These are phyloP conservation scores for Tipula unca DNA, from an alignment of 2,888 invertebrate species.

Conservation along the genomic window DNA sequence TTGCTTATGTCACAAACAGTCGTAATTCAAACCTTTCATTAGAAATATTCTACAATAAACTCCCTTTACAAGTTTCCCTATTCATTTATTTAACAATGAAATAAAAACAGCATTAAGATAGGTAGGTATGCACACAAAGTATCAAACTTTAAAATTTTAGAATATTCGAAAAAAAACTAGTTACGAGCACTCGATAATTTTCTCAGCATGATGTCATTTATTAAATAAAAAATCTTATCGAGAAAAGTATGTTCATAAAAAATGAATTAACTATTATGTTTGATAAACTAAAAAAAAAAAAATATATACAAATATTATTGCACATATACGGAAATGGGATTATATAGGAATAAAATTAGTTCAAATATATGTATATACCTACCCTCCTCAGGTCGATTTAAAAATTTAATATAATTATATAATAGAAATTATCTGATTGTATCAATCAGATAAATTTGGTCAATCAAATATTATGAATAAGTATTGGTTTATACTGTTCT, in stretches of 20 bases:
- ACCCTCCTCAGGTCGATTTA: neutral
- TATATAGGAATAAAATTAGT: neutral
- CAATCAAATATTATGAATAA: too few species aligned
- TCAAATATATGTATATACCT: too few species aligned
- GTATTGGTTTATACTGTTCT: too few species aligned
- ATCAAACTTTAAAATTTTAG: neutral
- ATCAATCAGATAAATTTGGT: neutral
- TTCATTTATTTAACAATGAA: neutral
- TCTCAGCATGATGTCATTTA: neutral
- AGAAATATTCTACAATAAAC: neutral
- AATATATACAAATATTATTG: neutral
- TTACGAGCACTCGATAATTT: neutral
- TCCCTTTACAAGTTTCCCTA: neutral
- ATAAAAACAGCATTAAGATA: neutral
- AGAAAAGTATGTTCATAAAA: neutral
- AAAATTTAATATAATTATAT: neutral
- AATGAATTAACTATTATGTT: neutral
- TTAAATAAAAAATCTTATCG: neutral
- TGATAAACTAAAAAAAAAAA: neutral
- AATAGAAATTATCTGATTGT: neutral
- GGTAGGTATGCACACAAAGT: neutral
- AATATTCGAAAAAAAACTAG: neutral
- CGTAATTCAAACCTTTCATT: neutral
- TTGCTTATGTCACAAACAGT: neutral
- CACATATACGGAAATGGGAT: neutral